phyloP scores from a whole-genome alignment of 2,888 invertebrate genomes.

The Drosophila neonasuta region DNA sequence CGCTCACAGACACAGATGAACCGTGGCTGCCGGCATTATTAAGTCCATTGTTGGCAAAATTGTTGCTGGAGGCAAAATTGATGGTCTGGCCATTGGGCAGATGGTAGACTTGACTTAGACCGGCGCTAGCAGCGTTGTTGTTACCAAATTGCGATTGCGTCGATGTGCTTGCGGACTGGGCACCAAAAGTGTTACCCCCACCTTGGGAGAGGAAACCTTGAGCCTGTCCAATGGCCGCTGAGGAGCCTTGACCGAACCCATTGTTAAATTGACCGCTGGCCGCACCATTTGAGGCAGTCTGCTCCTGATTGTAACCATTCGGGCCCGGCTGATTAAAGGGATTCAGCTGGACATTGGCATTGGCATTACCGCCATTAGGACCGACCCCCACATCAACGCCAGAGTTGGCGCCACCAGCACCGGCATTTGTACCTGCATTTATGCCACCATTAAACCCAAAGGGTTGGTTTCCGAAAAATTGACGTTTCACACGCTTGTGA shows the following conservation, averaged over 20 bases:
- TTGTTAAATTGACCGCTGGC: conserved; percentile 66
- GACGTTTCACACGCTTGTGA: conserved; percentile 77
- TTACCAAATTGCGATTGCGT: conserved; percentile 78
- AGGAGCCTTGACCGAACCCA: conserved; percentile 46
- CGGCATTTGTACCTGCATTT: conserved; percentile 44
- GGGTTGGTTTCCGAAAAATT: background rate
- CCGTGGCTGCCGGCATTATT: conserved; percentile 71
- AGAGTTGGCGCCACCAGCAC: conserved; percentile 46
- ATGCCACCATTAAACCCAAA: background rate
- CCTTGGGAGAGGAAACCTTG: conserved; percentile 80
- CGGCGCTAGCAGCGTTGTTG: conserved; percentile 79
- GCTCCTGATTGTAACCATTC: conserved; percentile 67
- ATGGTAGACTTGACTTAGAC: conserved; percentile 80
- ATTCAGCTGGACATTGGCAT: conserved; percentile 57
- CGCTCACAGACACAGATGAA: conserved; percentile 69
- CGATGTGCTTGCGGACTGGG: conserved; percentile 79
- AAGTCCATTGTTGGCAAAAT: conserved; percentile 75
- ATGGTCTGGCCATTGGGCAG: conserved; percentile 82
- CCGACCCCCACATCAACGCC: conserved; percentile 63
- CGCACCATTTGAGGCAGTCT: conserved; percentile 77
- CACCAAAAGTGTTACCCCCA: conserved; percentile 78
- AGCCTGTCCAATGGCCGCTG: conserved; percentile 79
- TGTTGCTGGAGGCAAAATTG: conserved; percentile 80
- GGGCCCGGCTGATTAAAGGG: conserved; percentile 47
- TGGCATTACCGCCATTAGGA: conserved; percentile 56